These are phyloP conservation scores for Myotis pilosus DNA, from an alignment of 2,797 vertebrate genomes.

Conservation along the genomic window DNA sequence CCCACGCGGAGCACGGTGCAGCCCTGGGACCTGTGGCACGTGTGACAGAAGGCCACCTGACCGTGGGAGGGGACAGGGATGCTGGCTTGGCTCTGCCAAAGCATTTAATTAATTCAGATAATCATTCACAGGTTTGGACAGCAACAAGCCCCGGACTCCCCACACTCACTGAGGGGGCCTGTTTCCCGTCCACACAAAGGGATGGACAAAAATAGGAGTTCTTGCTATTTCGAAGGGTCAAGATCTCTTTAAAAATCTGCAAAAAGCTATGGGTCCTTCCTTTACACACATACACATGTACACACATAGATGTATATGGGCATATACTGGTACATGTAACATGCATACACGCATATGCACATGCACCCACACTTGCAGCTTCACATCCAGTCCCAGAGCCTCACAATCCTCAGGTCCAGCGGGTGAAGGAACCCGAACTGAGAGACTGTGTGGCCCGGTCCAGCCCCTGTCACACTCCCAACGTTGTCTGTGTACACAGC, in stretches of 20 bases:
- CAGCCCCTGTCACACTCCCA: background rate
- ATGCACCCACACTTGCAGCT: too few species aligned
- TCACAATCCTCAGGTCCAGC: background rate
- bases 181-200: background rate
- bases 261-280: background rate
- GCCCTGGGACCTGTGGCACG: background rate
- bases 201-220: background rate
- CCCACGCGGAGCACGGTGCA: background rate
- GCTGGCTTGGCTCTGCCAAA: background rate
- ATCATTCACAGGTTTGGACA: constrained; percentile 7
- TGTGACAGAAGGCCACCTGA: background rate
- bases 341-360: too few species aligned
- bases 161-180: background rate
- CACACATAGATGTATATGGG: rapidly evolving
- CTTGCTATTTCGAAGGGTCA: background rate
- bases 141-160: background rate
- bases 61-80: background rate
- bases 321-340: too few species aligned
- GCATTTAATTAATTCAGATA: constrained; percentile 52
- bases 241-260: background rate
- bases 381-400: background rate
- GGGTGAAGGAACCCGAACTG: background rate
- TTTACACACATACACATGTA: background rate
- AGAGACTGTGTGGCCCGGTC: background rate
- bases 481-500: background rate